A percentile compares a stretch with the other conserved stretches of the same genome.
Evolutionary conservation across 2,888 invertebrate species (phyloP).

Genomic region (Cremastobaeus sp.): DNA sequence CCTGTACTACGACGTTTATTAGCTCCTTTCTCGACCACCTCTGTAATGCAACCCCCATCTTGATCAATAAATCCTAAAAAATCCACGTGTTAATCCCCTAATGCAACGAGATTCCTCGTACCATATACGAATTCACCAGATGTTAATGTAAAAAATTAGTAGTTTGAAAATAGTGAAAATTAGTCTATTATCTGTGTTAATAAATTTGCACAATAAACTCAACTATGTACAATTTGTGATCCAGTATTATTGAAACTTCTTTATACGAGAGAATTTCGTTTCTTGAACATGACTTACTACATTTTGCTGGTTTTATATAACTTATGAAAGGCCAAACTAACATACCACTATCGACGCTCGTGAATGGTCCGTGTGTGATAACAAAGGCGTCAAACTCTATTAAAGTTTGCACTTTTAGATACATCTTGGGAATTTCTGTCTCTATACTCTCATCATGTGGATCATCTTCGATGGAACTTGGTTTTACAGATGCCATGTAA

Average conservation of each 20-base stretch:
- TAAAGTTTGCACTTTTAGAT: slow-evolving; percentile 87
- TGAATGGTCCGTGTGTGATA: slow-evolving; percentile 95
- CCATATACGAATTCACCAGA: slow-evolving; percentile 66
- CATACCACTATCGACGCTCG: slow-evolving; percentile 89
- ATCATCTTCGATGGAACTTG: slow-evolving; percentile 82
- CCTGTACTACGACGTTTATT: slow-evolving; percentile 74
- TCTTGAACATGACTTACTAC: too few species aligned
- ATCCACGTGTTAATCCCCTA: slow-evolving; percentile 71
- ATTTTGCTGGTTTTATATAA: too few species aligned
- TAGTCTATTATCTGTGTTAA: too few species aligned
- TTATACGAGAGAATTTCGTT: slow-evolving; percentile 54
- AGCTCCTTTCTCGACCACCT: slow-evolving; percentile 69
- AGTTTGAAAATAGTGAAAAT: too few species aligned
- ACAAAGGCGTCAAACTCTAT: slow-evolving; percentile 95
- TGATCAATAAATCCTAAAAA: slow-evolving; percentile 75
- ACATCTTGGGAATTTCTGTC: slow-evolving; percentile 84
- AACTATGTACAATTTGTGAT: too few species aligned
- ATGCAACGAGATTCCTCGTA: slow-evolving; percentile 65
- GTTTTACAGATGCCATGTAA: slow-evolving; percentile 86
- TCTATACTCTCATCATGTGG: slow-evolving; percentile 82
- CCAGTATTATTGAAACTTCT: too few species aligned
- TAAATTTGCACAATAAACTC: neutral
- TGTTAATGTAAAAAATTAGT: too few species aligned
- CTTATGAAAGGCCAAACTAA: slow-evolving; percentile 18
- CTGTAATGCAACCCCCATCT: slow-evolving; percentile 74